Evolutionary conservation across 2,888 invertebrate genomes (phyloP).

Genomic region (Pollenia griseotomentosa): DNA sequence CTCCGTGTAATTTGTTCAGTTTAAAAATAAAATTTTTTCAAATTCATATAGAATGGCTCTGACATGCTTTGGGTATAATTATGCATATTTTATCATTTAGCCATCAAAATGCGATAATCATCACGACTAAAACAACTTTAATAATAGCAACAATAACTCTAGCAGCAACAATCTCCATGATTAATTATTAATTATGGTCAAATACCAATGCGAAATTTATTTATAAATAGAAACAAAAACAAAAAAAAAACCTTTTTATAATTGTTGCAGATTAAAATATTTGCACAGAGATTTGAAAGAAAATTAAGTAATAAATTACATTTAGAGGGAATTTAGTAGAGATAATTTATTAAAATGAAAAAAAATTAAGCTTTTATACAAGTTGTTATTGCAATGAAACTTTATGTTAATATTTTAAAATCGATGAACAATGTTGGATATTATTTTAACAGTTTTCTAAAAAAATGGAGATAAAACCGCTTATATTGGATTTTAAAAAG

Average conservation of each 20-base stretch:
- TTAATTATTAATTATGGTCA: conserved; percentile 63
- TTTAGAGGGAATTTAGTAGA: background rate
- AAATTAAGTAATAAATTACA: background rate
- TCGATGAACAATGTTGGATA: no score
- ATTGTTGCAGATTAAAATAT: background rate
- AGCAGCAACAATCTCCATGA: conserved; percentile 44
- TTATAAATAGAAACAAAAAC: conserved; percentile 25
- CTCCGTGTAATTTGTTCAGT: background rate
- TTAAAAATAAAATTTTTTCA: conserved; percentile 21
- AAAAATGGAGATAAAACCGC: no score
- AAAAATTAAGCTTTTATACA: no score
- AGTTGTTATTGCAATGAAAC: no score
- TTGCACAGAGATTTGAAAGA: conserved; percentile 23
- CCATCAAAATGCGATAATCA: conserved; percentile 67
- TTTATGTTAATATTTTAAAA: no score
- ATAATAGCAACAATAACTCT: conserved; percentile 52
- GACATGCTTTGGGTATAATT: conserved; percentile 65
- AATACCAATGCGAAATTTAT: conserved; percentile 53
- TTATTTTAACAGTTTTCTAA: no score
- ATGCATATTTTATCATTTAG: conserved; percentile 69
- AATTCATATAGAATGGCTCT: conserved; percentile 22
- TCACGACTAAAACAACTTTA: conserved; percentile 44
- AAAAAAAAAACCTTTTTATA: background rate
- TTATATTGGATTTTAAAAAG: no score
- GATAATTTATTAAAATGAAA: background rate